Evolutionary conservation across 2,797 vertebrate genomes (phyloP), one percentile per base, ranked within the genome.

Genomic region (Gephyroberyx darwinii): DNA sequence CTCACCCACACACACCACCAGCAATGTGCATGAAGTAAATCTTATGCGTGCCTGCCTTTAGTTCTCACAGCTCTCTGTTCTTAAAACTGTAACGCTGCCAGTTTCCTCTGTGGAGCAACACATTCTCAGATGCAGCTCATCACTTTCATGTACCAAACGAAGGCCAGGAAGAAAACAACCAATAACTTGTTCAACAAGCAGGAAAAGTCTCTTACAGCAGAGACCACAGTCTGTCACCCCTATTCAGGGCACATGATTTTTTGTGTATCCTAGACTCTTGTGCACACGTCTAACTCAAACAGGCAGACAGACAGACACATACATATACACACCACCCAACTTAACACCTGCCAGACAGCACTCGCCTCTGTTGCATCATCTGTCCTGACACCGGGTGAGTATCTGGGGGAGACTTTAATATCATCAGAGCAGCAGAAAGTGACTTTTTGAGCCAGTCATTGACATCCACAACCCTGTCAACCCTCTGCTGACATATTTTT

Each of bases 41-140:
- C 41, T 57, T 30, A 47, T 56, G 45, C 52, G 26, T 55, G 67
- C 79, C 69, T 77, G 57, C 55, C 52, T 77, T 22, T 73, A 66
- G 76, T 86, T 88, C 76, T 86, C 85, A 84, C 84, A 2, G 70
- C 58, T 83, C 43, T 80, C 55, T 87, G 65, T 62, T 73, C 65
- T 77, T 62, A 66, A 52, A 75, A 1, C 2, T 10, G 58, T 48
- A 19, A 76, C 74, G 64, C 57, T 73, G 45, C 1, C 5, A 22
- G 64, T 65, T 65, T 68, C 51, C 26, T 79, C 52, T 75, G 73
- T 54, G 71, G 58, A 74, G 72, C 41, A 79, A 66, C 14, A 54
- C 30, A 13, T 17, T 45, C 31, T n/a, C 31, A 41, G 19, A 26
- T 19, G 33, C 35, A 26, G 20, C 22, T 8, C 19, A 22, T 52